A percentile compares a stretch with the other conserved stretches of the same genome.
These are phyloP conservation scores for Mamestra brassicae DNA, from an alignment of 2,888 invertebrate genomes.

Conservation along the genomic window DNA sequence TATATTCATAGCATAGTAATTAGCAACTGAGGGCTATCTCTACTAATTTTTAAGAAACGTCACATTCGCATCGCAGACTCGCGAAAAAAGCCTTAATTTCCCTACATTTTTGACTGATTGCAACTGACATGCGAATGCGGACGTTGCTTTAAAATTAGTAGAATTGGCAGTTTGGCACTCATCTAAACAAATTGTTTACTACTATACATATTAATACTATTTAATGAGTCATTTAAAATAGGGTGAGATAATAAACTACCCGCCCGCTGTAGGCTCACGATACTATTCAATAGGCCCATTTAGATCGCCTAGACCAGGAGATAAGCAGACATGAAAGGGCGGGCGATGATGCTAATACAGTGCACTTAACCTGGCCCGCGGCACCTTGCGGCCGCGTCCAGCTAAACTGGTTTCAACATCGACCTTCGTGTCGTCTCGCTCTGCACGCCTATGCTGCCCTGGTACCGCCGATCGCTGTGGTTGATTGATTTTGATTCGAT, in stretches of 20 bases:
- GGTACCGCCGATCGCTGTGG: constrained; percentile 81
- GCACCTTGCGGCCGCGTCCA: constrained; percentile 87
- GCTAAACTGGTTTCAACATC: constrained; percentile 87
- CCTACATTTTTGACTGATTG: too few relatives aligned
- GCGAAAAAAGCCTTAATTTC: too few relatives aligned
- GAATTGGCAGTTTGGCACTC: too few relatives aligned
- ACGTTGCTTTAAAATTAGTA: too few relatives aligned
- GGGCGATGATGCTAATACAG: constrained; percentile 88
- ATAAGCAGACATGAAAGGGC: constrained; percentile 89
- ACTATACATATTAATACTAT: background rate
- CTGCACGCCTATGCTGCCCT: constrained; percentile 83
- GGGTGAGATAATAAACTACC: constrained; percentile 37
- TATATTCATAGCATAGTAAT: too few relatives aligned
- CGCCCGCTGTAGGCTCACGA: constrained; percentile 59
- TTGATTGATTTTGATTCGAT: constrained; percentile 84
- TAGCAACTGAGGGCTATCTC: too few relatives aligned
- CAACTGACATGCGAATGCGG: too few relatives aligned
- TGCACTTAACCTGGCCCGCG: constrained; percentile 87
- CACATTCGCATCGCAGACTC: too few relatives aligned
- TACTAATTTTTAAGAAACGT: too few relatives aligned
- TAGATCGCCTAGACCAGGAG: constrained; percentile 84
- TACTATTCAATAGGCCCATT: constrained; percentile 86
- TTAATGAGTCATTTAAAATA: constrained; percentile 32
- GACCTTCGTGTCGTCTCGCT: constrained; percentile 86
- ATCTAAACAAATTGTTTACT: too few relatives aligned